These are phyloP conservation scores for Pseudomyrmex dendroicus DNA, from an alignment of 1,140 invertebrate genomes.

Conservation along the genomic window DNA sequence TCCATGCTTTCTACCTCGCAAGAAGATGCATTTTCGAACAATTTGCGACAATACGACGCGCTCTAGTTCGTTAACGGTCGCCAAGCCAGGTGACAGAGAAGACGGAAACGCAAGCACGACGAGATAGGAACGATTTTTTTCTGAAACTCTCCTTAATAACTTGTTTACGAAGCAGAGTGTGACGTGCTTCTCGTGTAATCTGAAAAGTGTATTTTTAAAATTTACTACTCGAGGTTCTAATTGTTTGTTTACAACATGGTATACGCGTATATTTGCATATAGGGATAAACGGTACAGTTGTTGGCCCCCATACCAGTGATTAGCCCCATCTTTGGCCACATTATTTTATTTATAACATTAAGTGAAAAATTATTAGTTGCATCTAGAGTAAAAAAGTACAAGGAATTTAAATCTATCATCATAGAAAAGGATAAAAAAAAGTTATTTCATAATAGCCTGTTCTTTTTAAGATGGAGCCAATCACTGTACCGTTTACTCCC, in stretches of 20 bases:
- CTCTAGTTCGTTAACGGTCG: conserved; percentile 69
- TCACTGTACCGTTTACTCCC: too few relatives aligned
- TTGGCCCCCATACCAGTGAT: too few relatives aligned
- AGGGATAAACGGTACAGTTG: too few relatives aligned
- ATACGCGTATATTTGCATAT: too few relatives aligned
- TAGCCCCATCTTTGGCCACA: too few relatives aligned
- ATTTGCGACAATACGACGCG: conserved; percentile 73
- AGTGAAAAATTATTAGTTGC: too few relatives aligned
- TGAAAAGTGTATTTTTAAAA: conserved; percentile 23
- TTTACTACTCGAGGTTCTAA: conserved; percentile 35
- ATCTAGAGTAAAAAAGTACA: too few relatives aligned
- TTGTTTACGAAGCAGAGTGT: conserved; percentile 48
- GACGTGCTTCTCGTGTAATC: conserved; percentile 40
- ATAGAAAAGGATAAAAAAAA: too few relatives aligned
- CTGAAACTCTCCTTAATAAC: conserved; percentile 43
- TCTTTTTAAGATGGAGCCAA: too few relatives aligned
- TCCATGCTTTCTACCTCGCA: conserved; percentile 71
- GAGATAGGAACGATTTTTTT: conserved; percentile 14
- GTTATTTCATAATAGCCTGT: too few relatives aligned
- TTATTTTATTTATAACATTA: too few relatives aligned
- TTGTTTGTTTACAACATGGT: not conserved
- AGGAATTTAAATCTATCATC: too few relatives aligned
- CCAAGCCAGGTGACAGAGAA: conserved; percentile 23
- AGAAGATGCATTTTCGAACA: conserved; percentile 62
- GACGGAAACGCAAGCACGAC: conserved; percentile 21